Conservation (phyloP, 2,888 invertebrate species). For the Nemotelus nigrinus region DNA sequence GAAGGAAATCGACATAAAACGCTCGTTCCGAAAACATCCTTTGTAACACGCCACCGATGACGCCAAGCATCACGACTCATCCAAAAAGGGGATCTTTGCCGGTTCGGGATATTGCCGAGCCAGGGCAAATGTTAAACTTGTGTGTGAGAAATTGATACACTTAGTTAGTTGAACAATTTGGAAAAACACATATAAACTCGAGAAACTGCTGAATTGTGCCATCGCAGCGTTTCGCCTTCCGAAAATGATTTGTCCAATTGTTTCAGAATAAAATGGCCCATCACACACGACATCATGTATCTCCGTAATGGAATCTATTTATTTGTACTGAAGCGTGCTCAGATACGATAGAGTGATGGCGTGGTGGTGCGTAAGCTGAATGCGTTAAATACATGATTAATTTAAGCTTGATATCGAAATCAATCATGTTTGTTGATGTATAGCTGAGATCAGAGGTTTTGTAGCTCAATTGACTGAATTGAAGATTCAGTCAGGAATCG, state of each 20-base stretch:
- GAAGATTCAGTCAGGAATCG: too few species aligned
- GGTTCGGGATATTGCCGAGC: constrained; percentile 34
- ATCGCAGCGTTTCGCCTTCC: constrained; percentile 25
- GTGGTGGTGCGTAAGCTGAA: too few species aligned
- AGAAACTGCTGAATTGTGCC: constrained; percentile 33
- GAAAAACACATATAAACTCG: constrained; percentile 38
- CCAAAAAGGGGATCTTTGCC: background rate
- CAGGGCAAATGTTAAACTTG: constrained; percentile 39
- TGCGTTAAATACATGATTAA: too few species aligned
- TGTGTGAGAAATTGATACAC: constrained; percentile 41
- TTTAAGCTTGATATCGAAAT: too few species aligned
- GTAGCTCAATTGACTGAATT: too few species aligned
- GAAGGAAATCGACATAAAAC: constrained; percentile 43
- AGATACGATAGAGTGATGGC: too few species aligned
- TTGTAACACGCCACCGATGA: background rate
- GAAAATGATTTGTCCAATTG: constrained; percentile 41
- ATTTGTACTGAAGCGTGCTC: too few species aligned
- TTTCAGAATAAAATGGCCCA: constrained; percentile 22
- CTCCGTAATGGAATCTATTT: constrained; percentile 18
- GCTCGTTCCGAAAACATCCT: constrained; percentile 36
- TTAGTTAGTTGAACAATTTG: constrained; percentile 37
- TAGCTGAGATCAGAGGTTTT: too few species aligned
- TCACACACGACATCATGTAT: background rate
- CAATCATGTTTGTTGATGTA: too few species aligned
- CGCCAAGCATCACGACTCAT: background rate